These are phyloP conservation scores for Dunckerocampus dactyliophorus DNA, from an alignment of 2,113 vertebrate species.

Conservation along the genomic window DNA sequence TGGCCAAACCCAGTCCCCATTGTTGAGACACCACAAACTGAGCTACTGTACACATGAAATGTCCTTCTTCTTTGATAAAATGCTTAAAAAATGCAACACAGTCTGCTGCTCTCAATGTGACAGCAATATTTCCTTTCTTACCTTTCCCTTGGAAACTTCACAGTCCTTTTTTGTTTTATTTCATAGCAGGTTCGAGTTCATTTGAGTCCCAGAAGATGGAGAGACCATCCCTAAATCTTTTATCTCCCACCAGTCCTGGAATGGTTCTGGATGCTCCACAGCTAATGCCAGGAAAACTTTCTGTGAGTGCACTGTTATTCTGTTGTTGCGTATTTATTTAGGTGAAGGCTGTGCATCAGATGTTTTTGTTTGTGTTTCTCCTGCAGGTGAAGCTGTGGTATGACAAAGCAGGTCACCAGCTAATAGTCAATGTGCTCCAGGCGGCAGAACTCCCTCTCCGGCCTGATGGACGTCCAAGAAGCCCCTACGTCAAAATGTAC, in stretches of 20 bases:
- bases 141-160: background rate
- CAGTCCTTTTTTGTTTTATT: conserved; percentile 7
- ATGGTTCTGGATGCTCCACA: conserved; percentile 89
- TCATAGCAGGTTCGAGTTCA: conserved; percentile 91
- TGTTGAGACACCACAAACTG: no score
- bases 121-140: no score
- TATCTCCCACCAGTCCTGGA: conserved; percentile 94
- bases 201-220: conserved; percentile 99
- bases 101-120: no score
- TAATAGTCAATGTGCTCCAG: conserved; percentile 95
- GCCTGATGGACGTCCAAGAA: conserved; percentile 88
- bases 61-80: no score
- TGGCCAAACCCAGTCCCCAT: no score
- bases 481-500: conserved; percentile 99
- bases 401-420: conserved; percentile 94
- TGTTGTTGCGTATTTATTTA: background rate
- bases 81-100: no score
- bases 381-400: conserved; percentile 95
- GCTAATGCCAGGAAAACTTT: conserved; percentile 90
- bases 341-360: background rate
- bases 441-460: conserved; percentile 86
- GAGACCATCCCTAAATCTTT: conserved; percentile 92
- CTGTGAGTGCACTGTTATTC: conserved; percentile 73
- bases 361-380: conserved; percentile 4
- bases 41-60: no score